Base-by-base conservation (phyloP, 2,797 vertebrate species). In the Babyrousa celebensis region DNA sequence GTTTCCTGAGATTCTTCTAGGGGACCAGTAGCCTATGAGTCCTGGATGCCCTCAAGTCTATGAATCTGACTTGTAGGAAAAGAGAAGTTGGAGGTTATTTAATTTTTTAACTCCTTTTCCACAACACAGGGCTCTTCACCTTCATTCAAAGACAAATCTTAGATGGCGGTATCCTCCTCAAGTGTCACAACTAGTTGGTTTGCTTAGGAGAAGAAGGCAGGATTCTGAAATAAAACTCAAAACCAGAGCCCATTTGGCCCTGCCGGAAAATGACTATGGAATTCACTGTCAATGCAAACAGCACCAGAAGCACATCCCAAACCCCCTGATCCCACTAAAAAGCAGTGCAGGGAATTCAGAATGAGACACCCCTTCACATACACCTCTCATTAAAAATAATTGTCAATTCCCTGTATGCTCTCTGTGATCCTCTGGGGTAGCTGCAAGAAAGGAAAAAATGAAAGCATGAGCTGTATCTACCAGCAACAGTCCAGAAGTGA, bases 301-400 rank as follows among this genome's bases (percentile, higher is more conserved):
- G 32, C 32, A 91, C 62, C 43, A 94, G 75, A 96, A 91, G 67
- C 32, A 60, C 21, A 92, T 75, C 77, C 75, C 78, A 84, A 93
- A 5, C 27, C 63, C 82, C 87, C 68, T 27, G 56, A 96, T 89
- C 88, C 85, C 85, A 71, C 88, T 86, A 54, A 95, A 97, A 84
- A 89, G 68, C 71, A 94, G 85, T 56, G 5, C 48, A 85, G 90
- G 71, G 75, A 96, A 75, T 93, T 83, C 70, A 75, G 75, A 89
- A 92, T 43, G 48, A 52, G 63, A 94, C 74, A 54, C 75, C 8
- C 32, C 12, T 93, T 94, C 79, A 83, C 54, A 85, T 27, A 91
- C 43, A 96, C 71, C 74, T 94, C 97, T 97, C 95, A 89, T 97
- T 95, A 97, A 97, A 98, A 97, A 93, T 96, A 96, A 97, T 71